Evolutionary conservation across 2,113 vertebrate species (phyloP), one percentile per base, ranked within the genome.

Genomic region (Megaleporinus macrocephalus): DNA sequence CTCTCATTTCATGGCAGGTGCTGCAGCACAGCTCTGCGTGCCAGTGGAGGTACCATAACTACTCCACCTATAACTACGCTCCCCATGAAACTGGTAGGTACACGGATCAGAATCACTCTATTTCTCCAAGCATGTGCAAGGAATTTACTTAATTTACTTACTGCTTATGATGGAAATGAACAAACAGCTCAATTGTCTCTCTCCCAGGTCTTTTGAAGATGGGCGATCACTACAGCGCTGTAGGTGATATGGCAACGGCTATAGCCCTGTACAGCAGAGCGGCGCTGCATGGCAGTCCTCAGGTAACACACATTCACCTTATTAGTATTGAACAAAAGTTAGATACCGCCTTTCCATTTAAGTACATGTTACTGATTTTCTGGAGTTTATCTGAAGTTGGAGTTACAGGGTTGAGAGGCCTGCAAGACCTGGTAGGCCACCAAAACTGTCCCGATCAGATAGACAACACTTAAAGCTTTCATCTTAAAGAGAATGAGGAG

Each of bases 21-120:
- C 85, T 96, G 85, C 89, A 93, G 83, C 90, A 90, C 77, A 87
- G 78, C 81, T 94, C 92, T 79, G 92, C 94, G 68, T 98, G 96
- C 91, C 92, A 94, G 81, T 95, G 95, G 96, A 93, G 96, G 89
- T 99, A 98, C 88, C 95, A 96, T 83, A 97, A 97, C 92, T 93
- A 95, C 86, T 98, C 97, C 59, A 92, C 95, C 88, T 94, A 94
- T 85, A 96, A 98, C 91, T 90, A 93, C 82, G 92, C 91, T 86
- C 94, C 96, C 16, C 94, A 96, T 49, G 92, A 95, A 30, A 94
- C 95, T 72, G 95, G 98, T 99, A 93, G 81, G 96, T 92, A 77
- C 61, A n/a, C 41, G 4, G 15, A 14, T 15, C n/a, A 36, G 36
- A 36, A 36, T 36, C 36, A 7, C 36, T 36, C 7, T 36, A 36